Evolutionary conservation across 2,797 vertebrate species (phyloP).

Genomic region (Gephyroberyx darwinii): DNA sequence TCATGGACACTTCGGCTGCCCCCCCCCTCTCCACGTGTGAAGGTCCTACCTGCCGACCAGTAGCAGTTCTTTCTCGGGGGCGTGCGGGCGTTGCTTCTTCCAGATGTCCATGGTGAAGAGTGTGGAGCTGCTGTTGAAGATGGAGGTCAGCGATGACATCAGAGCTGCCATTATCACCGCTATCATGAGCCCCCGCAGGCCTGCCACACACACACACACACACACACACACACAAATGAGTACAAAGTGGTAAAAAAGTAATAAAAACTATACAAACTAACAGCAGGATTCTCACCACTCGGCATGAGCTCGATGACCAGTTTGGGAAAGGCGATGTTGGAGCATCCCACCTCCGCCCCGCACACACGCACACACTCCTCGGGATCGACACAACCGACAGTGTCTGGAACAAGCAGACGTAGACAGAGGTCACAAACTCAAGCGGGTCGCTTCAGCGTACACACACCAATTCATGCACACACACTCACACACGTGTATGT

Average conservation of each 20-base stretch:
- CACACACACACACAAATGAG: constrained; percentile 5
- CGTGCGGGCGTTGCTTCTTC: constrained; percentile 84
- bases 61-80: constrained; percentile 88
- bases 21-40: not conserved
- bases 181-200: constrained; percentile 90
- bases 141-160: constrained; percentile 92
- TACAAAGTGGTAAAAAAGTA: not conserved
- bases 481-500: not conserved
- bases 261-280: not conserved
- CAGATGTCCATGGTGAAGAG: constrained; percentile 95
- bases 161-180: constrained; percentile 93
- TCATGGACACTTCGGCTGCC: not conserved
- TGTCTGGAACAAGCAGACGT: constrained; percentile 71
- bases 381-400: constrained; percentile 86
- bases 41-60: constrained; percentile 86
- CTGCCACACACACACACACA: constrained; percentile 71
- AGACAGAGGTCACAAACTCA: constrained; percentile 10
- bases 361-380: constrained; percentile 86
- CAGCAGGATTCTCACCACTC: constrained; percentile 76
- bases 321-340: constrained; percentile 92
- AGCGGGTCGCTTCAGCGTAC: not conserved
- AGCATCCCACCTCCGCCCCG: constrained; percentile 90
- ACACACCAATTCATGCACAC: not conserved
- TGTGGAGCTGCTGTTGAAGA: constrained; percentile 93
- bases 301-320: constrained; percentile 94